These are phyloP conservation scores for Diloba caeruleocephala DNA, from an alignment of 2,888 invertebrate genomes.

Conservation along the genomic window DNA sequence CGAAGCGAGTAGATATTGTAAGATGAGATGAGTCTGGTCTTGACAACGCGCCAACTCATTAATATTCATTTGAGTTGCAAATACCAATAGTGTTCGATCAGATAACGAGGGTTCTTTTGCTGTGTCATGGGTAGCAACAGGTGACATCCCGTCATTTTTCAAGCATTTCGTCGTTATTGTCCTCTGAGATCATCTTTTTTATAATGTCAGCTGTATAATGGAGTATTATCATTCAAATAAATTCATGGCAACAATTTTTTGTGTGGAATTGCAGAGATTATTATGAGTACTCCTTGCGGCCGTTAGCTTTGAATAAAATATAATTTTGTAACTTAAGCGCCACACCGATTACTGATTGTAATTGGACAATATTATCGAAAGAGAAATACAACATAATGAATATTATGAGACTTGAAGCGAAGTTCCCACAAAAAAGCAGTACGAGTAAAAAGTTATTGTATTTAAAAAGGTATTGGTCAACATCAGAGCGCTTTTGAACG, in stretches of 20 bases:
- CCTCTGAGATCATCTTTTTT: slow-evolving; percentile 11
- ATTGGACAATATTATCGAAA: too few relatives aligned
- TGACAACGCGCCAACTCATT: slow-evolving; percentile 54
- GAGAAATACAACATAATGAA: too few relatives aligned
- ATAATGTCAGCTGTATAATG: slow-evolving; percentile 1
- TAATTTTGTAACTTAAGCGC: slow-evolving; percentile 1
- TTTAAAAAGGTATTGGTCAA: too few relatives aligned
- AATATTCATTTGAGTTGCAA: slow-evolving; percentile 60
- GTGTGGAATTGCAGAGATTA: not conserved
- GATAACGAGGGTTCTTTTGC: slow-evolving; percentile 46
- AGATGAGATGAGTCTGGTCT: slow-evolving; percentile 30
- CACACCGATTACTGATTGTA: too few relatives aligned
- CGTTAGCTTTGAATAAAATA: not conserved
- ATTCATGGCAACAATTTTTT: not conserved
- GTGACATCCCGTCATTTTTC: slow-evolving; percentile 67
- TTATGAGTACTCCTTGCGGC: not conserved
- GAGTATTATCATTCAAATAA: slow-evolving; percentile 14
- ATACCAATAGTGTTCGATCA: slow-evolving; percentile 49
- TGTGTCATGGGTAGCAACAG: slow-evolving; percentile 61
- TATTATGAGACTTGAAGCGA: too few relatives aligned
- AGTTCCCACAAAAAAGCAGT: too few relatives aligned
- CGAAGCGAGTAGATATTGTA: slow-evolving; percentile 14
- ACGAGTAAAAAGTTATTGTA: too few relatives aligned
- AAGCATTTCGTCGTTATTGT: slow-evolving; percentile 48
- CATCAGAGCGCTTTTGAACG: too few relatives aligned